A percentile compares a stretch with the other conserved stretches of the same genome.
Evolutionary conservation across 2,113 vertebrate genomes (phyloP).

Genomic region (Bungarus multicinctus): DNA sequence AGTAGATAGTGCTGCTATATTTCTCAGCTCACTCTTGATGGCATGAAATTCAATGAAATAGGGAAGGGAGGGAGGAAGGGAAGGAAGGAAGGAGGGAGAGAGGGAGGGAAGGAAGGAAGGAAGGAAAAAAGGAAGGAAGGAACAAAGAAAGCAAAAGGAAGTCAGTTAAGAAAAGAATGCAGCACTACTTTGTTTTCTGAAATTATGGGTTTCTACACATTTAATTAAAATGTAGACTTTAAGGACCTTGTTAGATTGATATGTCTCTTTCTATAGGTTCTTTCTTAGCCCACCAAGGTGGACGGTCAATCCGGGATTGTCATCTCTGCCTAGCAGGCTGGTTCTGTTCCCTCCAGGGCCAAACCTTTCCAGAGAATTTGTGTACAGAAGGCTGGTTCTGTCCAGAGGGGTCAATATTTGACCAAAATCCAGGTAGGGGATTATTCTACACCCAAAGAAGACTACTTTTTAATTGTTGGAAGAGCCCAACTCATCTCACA

Average conservation of each 20-base stretch:
- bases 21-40: not conserved
- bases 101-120: not conserved
- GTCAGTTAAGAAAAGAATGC: not conserved
- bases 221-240: not conserved
- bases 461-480: not conserved
- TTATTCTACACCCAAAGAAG: too few species aligned
- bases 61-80: not conserved
- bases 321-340: slow-evolving; percentile 76
- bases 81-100: too few species aligned
- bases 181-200: not conserved
- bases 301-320: slow-evolving; percentile 72
- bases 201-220: not conserved
- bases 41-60: not conserved
- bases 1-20: not conserved
- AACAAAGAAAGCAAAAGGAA: not conserved
- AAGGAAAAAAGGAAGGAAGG: not conserved
- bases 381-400: slow-evolving; percentile 87
- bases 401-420: slow-evolving; percentile 74
- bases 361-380: slow-evolving; percentile 67
- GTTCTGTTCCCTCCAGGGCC: slow-evolving; percentile 80
- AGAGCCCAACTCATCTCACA: not conserved
- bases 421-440: slow-evolving; percentile 73
- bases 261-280: slow-evolving; percentile 67
- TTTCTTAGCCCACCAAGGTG: slow-evolving; percentile 70
- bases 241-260: not conserved